Evolutionary conservation across 2,888 invertebrate species (phyloP).

Genomic region (Plebejus argus): DNA sequence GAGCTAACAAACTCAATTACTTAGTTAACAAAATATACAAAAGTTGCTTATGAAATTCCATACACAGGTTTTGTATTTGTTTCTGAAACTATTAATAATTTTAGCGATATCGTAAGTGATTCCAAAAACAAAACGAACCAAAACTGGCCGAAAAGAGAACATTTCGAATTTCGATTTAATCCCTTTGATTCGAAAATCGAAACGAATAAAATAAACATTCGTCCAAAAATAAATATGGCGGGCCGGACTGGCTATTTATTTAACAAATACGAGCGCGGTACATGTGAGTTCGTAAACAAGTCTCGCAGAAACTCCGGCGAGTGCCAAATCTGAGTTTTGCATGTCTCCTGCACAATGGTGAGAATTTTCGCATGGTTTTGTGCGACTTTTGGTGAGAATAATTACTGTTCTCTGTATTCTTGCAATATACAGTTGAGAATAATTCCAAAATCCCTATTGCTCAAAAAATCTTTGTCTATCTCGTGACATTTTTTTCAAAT

Average conservation of each 20-base stretch:
- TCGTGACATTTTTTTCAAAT: neutral
- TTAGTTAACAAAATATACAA: neutral
- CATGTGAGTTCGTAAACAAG: constrained; percentile 21
- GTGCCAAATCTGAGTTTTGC: constrained; percentile 21
- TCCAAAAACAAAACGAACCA: neutral
- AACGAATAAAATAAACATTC: constrained; percentile 14
- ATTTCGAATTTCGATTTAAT: neutral
- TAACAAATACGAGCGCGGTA: constrained; percentile 20
- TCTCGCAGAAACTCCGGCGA: neutral
- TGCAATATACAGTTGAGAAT: no score
- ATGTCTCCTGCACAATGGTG: neutral
- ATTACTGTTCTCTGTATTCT: no score
- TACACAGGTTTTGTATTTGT: neutral
- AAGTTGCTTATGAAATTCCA: neutral
- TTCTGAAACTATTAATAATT: neutral
- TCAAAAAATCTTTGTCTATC: neutral
- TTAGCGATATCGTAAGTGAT: neutral
- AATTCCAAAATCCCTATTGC: no score
- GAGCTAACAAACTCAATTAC: neutral
- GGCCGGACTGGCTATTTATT: constrained; percentile 13
- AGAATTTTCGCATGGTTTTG: constrained; percentile 8
- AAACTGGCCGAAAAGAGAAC: neutral
- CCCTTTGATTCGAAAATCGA: constrained; percentile 1
- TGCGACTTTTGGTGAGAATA: neutral
- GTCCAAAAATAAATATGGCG: constrained; percentile 25